A percentile compares a stretch with the other conserved stretches of the same genome.
phyloP scores from a whole-genome alignment of 2,888 invertebrate species.

The Liodrosophila aerea region DNA sequence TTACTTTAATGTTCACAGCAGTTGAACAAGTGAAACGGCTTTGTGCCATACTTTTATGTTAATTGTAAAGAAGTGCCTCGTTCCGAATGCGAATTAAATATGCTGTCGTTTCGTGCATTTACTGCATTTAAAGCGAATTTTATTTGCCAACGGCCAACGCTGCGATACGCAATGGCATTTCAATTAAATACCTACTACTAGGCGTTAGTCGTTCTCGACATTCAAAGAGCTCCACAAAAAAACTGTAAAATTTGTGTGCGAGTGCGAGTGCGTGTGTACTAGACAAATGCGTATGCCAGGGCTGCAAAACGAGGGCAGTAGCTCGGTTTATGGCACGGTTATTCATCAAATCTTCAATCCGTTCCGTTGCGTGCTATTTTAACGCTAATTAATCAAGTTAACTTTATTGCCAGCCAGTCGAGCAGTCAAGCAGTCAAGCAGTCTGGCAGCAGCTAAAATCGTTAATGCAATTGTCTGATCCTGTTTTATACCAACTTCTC shows the following conservation, averaged over 20 bases:
- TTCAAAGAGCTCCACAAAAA: slow-evolving; percentile 25
- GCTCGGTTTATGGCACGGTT: slow-evolving; percentile 29
- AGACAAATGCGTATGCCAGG: too few species aligned
- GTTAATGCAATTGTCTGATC: too few species aligned
- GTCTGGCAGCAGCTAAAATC: too few species aligned
- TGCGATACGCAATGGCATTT: slow-evolving; percentile 59
- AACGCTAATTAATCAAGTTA: slow-evolving; percentile 62
- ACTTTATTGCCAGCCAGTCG: slow-evolving; percentile 36
- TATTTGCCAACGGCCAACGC: slow-evolving; percentile 12
- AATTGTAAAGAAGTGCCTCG: slow-evolving; percentile 8
- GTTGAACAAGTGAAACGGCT: too few species aligned
- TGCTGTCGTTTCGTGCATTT: slow-evolving; percentile 2
- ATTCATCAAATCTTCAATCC: slow-evolving; percentile 54
- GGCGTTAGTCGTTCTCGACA: too few species aligned
- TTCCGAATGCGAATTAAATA: neutral
- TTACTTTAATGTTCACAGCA: too few species aligned
- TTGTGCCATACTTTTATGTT: slow-evolving; percentile 20
- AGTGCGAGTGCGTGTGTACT: too few species aligned
- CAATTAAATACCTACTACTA: slow-evolving; percentile 34
- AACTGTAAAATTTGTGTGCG: too few species aligned
- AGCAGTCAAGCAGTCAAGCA: too few species aligned
- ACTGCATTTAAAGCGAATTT: slow-evolving; percentile 10
- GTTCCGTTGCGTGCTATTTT: slow-evolving; percentile 50
- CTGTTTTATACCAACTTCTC: too few species aligned
- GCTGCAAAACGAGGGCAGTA: neutral